Evolutionary conservation across 2,797 vertebrate genomes (phyloP), one percentile per base, ranked within the genome.

Genomic region (Kryptopterus vitreolus): DNA sequence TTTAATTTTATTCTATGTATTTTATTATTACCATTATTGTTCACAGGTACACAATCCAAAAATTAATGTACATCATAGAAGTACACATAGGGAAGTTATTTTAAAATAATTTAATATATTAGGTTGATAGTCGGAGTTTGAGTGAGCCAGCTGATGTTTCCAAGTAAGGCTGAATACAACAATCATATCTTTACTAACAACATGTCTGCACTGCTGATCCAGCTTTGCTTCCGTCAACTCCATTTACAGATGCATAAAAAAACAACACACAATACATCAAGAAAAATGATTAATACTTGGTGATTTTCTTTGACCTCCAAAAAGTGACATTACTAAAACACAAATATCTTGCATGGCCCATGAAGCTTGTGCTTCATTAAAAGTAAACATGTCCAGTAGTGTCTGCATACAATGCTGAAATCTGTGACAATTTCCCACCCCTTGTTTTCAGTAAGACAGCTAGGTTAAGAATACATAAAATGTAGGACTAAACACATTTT

Each of bases 21-120:
- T 43, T 65, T 73, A 15, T 12, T 63, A 2, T 15, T 63, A 52
- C 7, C 15, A 29, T 72, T 55, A 71, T 71, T 53, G 33, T 53
- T 53, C 50, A 72, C 31, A 72, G 52, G 35, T n/a, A 55, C 55
- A 31, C 18, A 29, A 72, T 35, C 38, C 31, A 35, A 65, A n/a
- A 33, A 70, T 33, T 18, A 61, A 50, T 71, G 50, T 72, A 72
- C 50, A 72, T 55, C 52, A 55, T 55, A 24, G 24, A 69, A 29
- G 10, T 50, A 69, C 15, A 50, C 24, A 69, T 50, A 1, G 29
- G 50, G 16, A 72, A 72, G 22, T 71, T 0, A 20, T 48, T 50
- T 71, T 55, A 35, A 71, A 71, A 72, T 55, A 35, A 55, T 55
- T 72, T 72, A 55, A 71, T 53, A 31, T 70, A 55, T 35, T 53